Evolutionary conservation across 1,140 invertebrate genomes (phyloP), one percentile per base, ranked within the genome.

Genomic region (Pseudomyrmex concolor): DNA sequence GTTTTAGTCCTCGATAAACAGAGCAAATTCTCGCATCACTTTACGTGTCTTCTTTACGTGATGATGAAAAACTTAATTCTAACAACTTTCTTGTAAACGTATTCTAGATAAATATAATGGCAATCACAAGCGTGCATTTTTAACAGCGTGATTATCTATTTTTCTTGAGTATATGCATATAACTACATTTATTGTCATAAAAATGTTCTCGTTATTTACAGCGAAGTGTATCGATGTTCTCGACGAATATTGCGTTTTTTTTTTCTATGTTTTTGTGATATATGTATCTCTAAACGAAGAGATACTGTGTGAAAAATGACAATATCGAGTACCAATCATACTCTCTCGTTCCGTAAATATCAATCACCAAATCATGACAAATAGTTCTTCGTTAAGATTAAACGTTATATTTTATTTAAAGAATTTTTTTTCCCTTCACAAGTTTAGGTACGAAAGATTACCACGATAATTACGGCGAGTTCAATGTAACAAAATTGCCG

Each of bases 171-270:
- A 76, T 72, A 84, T 68, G 68, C 5, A 34, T 34, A 34, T 68
- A 83, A 25, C 76, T 86, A 89, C 54, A 73, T 68, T 89, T 89
- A 89, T 89, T 89, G 89, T 90, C 89, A 85, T 88, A 90, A 86
- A 90, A 89, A 90, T 84, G 70, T 73, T 76, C 34, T 84, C 57
- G 17, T 82, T 90, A 89, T 87, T 78, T 89, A 86, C 88, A 87
- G 62, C 74, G 83, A 85, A 62, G 57, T 34, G 34, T 72, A 72
- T 10, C 45, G 45, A 86, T 57, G 45, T 10, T 63, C 19, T 85
- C 50, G 22, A 63, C 51, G 55, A 50, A n/a, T 48, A 45, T 43
- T 5, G 72, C 12, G 34, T 51, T 19, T 59, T 19, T 59, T 59
- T 25, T 17, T n/a, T 22, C 66, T 55, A 64, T 13, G 22, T 15